These are phyloP conservation scores for Pararge aegeria DNA, from an alignment of 1,140 invertebrate genomes.

Conservation along the genomic window DNA sequence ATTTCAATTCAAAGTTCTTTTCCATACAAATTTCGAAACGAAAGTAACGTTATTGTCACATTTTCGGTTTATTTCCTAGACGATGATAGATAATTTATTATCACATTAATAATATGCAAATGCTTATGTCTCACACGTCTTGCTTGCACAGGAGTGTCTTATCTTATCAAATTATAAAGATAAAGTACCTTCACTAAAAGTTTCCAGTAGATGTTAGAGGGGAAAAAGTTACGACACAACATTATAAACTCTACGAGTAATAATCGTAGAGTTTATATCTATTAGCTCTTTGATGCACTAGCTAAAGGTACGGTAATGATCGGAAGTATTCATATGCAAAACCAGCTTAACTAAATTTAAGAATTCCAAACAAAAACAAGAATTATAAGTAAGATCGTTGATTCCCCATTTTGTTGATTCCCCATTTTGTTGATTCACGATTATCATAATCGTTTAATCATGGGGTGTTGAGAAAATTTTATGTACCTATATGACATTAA, in stretches of 20 bases:
- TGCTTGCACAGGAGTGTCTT: slow-evolving; percentile 48
- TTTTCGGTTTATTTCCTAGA: slow-evolving; percentile 52
- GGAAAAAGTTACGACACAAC: slow-evolving; percentile 20
- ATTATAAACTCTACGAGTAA: slow-evolving; percentile 3
- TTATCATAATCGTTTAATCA: too few relatives aligned
- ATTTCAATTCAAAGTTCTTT: neutral
- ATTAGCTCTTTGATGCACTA: too few relatives aligned
- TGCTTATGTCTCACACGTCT: slow-evolving; percentile 59
- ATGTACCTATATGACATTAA: too few relatives aligned
- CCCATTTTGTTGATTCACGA: too few relatives aligned
- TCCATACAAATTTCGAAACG: slow-evolving; percentile 3
- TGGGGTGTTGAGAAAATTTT: too few relatives aligned
- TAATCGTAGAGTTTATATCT: too few relatives aligned
- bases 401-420: too few relatives aligned
- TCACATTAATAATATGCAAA: slow-evolving; percentile 48
- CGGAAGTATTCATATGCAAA: neutral
- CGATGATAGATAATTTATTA: slow-evolving; percentile 49
- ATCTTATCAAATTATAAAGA: slow-evolving; percentile 64
- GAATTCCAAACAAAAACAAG: neutral
- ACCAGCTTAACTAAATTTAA: neutral
- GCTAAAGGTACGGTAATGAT: neutral
- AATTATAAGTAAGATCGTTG: too few relatives aligned
- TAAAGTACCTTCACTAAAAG: slow-evolving; percentile 60
- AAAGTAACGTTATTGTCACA: slow-evolving; percentile 12
- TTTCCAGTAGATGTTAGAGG: slow-evolving; percentile 42